phyloP scores from a whole-genome alignment of 1,140 invertebrate genomes.

The Drosophila bipectinata region DNA sequence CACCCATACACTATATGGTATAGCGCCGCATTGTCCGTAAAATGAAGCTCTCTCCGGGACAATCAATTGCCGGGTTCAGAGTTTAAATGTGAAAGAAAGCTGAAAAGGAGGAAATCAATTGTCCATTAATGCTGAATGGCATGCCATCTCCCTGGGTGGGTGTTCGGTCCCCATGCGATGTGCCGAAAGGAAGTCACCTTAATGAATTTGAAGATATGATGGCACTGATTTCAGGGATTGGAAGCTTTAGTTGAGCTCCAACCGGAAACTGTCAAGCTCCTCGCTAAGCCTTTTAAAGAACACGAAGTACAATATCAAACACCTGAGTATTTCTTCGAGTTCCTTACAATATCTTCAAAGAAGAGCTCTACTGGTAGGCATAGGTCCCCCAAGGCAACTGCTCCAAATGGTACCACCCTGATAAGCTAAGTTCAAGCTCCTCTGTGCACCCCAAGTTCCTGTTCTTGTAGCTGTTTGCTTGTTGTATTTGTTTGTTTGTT shows the following conservation, averaged over 20 bases:
- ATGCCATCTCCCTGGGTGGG: conserved; percentile 7
- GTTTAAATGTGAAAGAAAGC: conserved; percentile 71
- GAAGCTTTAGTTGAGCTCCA: neutral
- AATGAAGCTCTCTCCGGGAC: conserved; percentile 75
- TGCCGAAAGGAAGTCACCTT: conserved; percentile 4
- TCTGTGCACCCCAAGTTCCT: conserved; percentile 22
- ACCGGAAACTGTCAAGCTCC: neutral
- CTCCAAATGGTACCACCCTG: conserved; percentile 4
- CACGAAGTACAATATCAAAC: neutral
- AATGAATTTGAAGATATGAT: neutral
- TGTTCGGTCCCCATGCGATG: conserved; percentile 7
- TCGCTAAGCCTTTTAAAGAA: neutral
- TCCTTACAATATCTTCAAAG: too few relatives aligned
- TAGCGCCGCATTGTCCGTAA: conserved; percentile 17
- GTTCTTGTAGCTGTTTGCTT: conserved; percentile 5
- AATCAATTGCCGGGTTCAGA: conserved; percentile 81
- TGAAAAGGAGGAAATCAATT: conserved; percentile 44
- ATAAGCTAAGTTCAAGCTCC: conserved; percentile 53
- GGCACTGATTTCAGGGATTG: neutral
- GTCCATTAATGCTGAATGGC: conserved; percentile 15
- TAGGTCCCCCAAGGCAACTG: neutral
- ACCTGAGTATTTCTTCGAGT: neutral
- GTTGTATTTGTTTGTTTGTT: conserved; percentile 46
- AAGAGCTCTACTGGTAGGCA: too few relatives aligned
- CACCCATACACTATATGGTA: conserved; percentile 36